phyloP scores from a whole-genome alignment of 2,797 vertebrate species.

The Anisognathus igniventris region DNA sequence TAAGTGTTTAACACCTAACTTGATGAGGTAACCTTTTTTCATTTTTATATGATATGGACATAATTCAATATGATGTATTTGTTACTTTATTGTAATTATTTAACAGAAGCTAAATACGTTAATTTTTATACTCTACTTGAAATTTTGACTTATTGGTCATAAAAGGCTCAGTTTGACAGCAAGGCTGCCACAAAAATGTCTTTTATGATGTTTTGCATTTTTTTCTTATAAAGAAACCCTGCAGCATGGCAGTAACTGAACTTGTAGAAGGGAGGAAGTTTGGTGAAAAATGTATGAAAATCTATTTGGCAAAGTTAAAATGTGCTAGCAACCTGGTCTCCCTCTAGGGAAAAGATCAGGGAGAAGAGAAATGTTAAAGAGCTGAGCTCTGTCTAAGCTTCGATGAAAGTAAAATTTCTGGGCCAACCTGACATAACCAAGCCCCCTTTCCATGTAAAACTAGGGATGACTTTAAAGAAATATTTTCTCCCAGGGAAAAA shows the following conservation, averaged over 20 bases:
- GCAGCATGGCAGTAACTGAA: neutral
- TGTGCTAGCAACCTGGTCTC: neutral
- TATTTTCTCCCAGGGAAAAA: neutral
- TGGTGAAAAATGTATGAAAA: neutral
- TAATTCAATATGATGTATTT: neutral
- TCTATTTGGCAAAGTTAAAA: neutral
- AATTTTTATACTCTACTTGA: neutral
- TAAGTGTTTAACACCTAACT: neutral
- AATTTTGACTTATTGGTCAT: neutral
- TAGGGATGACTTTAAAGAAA: neutral
- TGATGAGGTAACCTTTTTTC: neutral
- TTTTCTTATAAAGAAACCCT: neutral
- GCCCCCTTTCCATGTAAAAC: neutral
- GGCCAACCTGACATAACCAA: neutral
- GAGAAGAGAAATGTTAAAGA: neutral
- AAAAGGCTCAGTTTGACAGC: neutral
- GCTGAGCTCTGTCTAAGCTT: neutral
- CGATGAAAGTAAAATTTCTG: neutral
- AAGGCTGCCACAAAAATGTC: neutral
- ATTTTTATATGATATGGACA: neutral
- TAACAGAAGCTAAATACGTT: neutral
- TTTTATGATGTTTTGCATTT: neutral
- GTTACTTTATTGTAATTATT: neutral
- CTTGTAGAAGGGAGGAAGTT: neutral
- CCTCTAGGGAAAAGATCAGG: neutral